Evolutionary conservation across 1,140 invertebrate genomes (phyloP), one percentile per base, ranked within the genome.

Genomic region (Aporrectodea caliginosa): DNA sequence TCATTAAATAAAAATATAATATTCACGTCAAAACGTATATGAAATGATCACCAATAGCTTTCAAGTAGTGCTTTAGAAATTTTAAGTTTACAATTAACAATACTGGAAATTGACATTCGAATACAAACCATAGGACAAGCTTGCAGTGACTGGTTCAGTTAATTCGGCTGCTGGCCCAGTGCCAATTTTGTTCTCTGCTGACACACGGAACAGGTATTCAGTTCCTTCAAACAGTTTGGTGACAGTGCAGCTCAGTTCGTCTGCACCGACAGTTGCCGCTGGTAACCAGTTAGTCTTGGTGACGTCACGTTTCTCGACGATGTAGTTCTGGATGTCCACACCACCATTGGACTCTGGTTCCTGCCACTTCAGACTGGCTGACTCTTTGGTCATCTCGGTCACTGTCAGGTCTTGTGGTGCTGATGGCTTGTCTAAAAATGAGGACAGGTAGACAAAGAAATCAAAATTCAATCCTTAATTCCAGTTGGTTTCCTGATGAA

Each of bases 191-290:
- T 98, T 98, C 84, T 94, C 93, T 22, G 94, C 94, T n/a, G 92
- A 91, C 0, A 98, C 89, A 0, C 97, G 91, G 91, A 99, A 99
- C 84, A 94, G 92, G 85, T 98, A 98, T 87, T 98, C 95, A 82
- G 95, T 93, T 1, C 95, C 94, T 90, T 98, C 96, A 75, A 92
- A 94, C 16, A 99, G 90, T 82, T 94, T 93, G 0, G 69, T 32
- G 43, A 58, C 73, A 29, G 34, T 75, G 95, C 95, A 2, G 94
- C 92, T 0, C 92, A 95, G 70, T 94, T 92, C 16, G 91, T 90
- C 2, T 94, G 92, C 0, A 95, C 95, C 83, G 94, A 93, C 22
- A 96, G 85, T 29, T 95, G 94, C 83, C 96, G 95, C 27, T 94
- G 95, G 89, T 96, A 95, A 31, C 95, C 96, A 81, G 69, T 31